These are phyloP conservation scores for Barbus barbus DNA, from an alignment of 2,113 vertebrate species.

Conservation along the genomic window DNA sequence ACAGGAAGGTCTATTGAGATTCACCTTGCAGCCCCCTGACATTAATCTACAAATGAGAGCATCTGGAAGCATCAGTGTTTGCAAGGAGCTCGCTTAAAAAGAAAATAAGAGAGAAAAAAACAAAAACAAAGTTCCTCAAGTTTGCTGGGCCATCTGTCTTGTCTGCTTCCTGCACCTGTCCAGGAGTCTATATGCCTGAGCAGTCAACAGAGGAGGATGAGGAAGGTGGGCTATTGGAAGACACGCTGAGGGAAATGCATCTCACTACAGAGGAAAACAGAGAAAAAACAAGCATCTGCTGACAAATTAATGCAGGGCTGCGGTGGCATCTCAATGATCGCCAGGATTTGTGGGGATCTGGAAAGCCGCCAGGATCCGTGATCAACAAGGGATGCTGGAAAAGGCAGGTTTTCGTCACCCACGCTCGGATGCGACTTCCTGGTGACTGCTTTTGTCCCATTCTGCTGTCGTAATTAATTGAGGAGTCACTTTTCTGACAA, in stretches of 20 bases:
- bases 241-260: conserved; percentile 21
- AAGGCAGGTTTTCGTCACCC: conserved; percentile 7
- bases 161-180: conserved; percentile 66
- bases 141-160: conserved; percentile 72
- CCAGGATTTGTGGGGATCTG: conserved; percentile 37
- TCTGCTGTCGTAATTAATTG: conserved; percentile 43
- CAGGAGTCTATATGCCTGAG: conserved; percentile 55
- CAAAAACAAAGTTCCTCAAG: conserved; percentile 64
- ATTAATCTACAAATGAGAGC: conserved; percentile 49
- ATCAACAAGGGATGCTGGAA: conserved; percentile 33
- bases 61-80: conserved; percentile 47
- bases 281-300: conserved; percentile 50
- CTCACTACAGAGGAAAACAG: conserved; percentile 15
- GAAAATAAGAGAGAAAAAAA: conserved; percentile 5
- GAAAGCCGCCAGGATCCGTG: conserved; percentile 17
- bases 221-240: conserved; percentile 27
- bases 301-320: conserved; percentile 33
- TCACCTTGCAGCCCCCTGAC: conserved; percentile 33
- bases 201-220: conserved; percentile 31
- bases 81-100: conserved; percentile 38
- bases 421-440: conserved; percentile 6
- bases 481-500: conserved; percentile 28
- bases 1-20: conserved; percentile 29
- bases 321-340: conserved; percentile 22
- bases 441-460: conserved; percentile 3